A percentile compares a stretch with the other conserved stretches of the same genome.
These are phyloP conservation scores for Drosophila prostipennis DNA, from an alignment of 2,888 invertebrate species.

Conservation along the genomic window DNA sequence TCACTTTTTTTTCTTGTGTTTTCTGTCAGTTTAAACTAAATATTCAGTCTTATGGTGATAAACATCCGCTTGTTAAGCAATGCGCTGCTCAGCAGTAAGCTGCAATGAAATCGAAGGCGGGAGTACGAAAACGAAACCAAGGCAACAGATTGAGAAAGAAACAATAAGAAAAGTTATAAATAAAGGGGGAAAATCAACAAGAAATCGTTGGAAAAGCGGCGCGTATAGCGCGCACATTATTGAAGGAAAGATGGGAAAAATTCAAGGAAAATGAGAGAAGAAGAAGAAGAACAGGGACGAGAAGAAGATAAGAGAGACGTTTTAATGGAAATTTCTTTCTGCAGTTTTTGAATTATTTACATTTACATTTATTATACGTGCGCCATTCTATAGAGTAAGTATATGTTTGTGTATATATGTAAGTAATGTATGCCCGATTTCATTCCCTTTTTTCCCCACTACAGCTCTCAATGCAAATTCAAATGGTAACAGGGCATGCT, in stretches of 20 bases:
- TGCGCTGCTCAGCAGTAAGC: constrained; percentile 79
- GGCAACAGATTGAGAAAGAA: constrained; percentile 28
- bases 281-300: constrained; percentile 62
- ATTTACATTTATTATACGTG: constrained; percentile 66
- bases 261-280: constrained; percentile 22
- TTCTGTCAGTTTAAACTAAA: constrained; percentile 80
- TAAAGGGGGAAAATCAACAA: constrained; percentile 27
- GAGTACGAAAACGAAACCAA: constrained; percentile 30
- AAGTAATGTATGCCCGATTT: constrained; percentile 52
- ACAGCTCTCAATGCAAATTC: constrained; percentile 70
- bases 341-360: constrained; percentile 76
- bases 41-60: constrained; percentile 84
- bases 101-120: constrained; percentile 74
- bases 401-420: constrained; percentile 32
- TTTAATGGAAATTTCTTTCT: constrained; percentile 78
- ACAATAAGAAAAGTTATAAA: constrained; percentile 36
- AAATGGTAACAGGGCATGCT: constrained; percentile 67
- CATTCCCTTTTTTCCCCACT: constrained; percentile 27
- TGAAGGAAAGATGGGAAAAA: not conserved
- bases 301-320: constrained; percentile 76
- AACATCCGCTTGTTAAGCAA: constrained; percentile 84
- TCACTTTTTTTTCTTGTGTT: constrained; percentile 15
- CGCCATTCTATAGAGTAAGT: constrained; percentile 39
- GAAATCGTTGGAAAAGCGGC: constrained; percentile 68
- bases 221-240: constrained; percentile 59